Base-by-base conservation (phyloP, 2,888 invertebrate genomes). In the Argyresthia goedartella region DNA sequence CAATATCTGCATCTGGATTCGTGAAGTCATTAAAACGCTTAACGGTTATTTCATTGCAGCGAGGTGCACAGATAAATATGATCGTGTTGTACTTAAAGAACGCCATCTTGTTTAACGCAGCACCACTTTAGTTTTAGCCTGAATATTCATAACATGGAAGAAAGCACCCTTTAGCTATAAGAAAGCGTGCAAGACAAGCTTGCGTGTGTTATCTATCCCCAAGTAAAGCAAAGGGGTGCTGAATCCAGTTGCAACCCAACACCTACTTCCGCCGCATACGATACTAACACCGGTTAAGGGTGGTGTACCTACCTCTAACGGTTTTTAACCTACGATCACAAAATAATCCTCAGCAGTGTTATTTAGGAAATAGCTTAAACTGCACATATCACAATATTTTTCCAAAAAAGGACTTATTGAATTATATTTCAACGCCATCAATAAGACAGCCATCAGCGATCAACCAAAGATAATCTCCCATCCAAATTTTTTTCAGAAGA, bases 191-290 rank as follows among this genome's bases (percentile, higher is more conserved):
- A 25, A 25, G 25, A 25, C 25, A 25, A 25, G 25, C 25, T 39
- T 39, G 39, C 39, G 44, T 44, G 15, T 44, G 44, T 44, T 44
- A 8, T 13, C 15, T 44, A 39, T 39, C 39, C 9, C 10, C 39
- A 9, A 8, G 15, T 13, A 14, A 44, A n/a, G 48, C 7, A 35
- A 73, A 78, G 69, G 79, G 81, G 79, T 80, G 73, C 69, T 60
- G 58, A 61, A 70, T 76, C 78, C 74, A 74, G 69, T 73, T 76
- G 81, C 75, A 81, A 80, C 75, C 74, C 73, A 75, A 81, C 72
- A 81, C 81, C 71, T 59, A 79, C 80, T 76, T 82, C 82, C 82
- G 74, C 53, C 62, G 56, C 57, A 61, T 59, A 56, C 51, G 49
- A 36, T 8, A 48, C 35, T n/a, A 13, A 47, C 47, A 47, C 47